phyloP scores from a whole-genome alignment of 2,113 vertebrate genomes.

The Dipodomys stephensi region DNA sequence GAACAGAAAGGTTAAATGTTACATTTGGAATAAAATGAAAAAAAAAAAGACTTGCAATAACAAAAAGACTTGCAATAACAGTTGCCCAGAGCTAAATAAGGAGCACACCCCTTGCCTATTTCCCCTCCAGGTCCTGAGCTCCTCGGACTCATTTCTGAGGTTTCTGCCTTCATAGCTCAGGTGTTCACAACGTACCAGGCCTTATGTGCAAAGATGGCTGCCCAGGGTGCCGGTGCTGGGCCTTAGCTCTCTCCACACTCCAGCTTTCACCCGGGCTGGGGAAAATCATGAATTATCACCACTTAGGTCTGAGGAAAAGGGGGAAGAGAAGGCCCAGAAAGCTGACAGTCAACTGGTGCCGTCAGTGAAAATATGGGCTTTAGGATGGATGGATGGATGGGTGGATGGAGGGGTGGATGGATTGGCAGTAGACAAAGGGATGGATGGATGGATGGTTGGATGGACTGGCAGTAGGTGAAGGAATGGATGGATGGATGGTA shows the following conservation, averaged over 20 bases:
- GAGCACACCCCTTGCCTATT: background rate
- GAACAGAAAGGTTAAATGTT: slow-evolving; percentile 82
- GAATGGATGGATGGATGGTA: too few relatives aligned
- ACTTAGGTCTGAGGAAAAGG: background rate
- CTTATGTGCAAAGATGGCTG: background rate
- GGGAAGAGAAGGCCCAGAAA: background rate
- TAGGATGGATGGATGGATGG: too few relatives aligned
- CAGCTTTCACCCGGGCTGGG: background rate
- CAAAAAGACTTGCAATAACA: slow-evolving; percentile 46
- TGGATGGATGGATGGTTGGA: too few relatives aligned
- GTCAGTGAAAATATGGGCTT: background rate
- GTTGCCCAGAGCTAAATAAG: slow-evolving; percentile 58
- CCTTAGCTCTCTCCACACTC: background rate
- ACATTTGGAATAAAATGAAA: slow-evolving; percentile 74
- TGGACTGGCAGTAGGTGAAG: too few relatives aligned
- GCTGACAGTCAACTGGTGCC: background rate
- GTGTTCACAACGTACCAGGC: background rate
- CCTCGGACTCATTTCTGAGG: fast-evolving
- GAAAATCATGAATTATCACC: background rate
- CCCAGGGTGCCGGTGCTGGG: background rate
- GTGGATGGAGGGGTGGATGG: too few relatives aligned
- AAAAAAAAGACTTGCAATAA: slow-evolving; percentile 24
- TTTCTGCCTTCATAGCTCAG: background rate
- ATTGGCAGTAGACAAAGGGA: too few relatives aligned
- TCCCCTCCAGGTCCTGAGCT: background rate